A percentile compares a stretch with the other conserved stretches of the same genome.
Conservation (phyloP, 2,888 invertebrate genomes). For the Pherbina coryleti region DNA sequence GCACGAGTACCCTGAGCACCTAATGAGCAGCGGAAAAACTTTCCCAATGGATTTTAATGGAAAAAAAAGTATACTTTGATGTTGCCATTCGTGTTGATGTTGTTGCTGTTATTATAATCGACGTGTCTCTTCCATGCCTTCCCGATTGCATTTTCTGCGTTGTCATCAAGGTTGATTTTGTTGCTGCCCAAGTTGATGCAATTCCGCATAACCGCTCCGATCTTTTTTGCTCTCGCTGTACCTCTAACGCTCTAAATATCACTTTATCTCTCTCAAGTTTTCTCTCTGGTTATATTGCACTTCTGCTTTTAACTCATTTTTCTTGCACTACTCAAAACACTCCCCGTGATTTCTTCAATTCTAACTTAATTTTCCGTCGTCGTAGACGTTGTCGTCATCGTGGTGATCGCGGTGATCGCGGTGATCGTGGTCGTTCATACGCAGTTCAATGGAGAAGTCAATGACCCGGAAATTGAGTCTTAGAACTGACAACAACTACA, state of each 20-base stretch:
- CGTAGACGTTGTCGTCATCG: not conserved
- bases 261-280: not conserved
- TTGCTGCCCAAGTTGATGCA: not conserved
- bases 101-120: not conserved
- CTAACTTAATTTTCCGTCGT: not conserved
- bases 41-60: too few species aligned
- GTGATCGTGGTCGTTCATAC: conserved; percentile 53
- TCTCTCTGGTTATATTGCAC: not conserved
- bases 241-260: not conserved
- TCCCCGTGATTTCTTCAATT: not conserved
- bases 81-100: too few species aligned
- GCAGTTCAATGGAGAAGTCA: conserved; percentile 66
- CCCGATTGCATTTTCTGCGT: not conserved
- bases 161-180: not conserved
- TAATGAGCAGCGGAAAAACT: too few species aligned
- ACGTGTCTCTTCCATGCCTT: not conserved
- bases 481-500: conserved; percentile 53
- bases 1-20: too few species aligned
- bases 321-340: not conserved
- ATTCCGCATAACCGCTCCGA: not conserved
- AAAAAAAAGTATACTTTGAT: too few species aligned
- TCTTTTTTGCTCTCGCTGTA: not conserved
- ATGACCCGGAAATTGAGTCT: conserved; percentile 70
- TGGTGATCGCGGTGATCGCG: conserved; percentile 37
- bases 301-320: not conserved